Evolutionary conservation across 2,888 invertebrate genomes (phyloP).

Genomic region (Eupithecia dodoneata): DNA sequence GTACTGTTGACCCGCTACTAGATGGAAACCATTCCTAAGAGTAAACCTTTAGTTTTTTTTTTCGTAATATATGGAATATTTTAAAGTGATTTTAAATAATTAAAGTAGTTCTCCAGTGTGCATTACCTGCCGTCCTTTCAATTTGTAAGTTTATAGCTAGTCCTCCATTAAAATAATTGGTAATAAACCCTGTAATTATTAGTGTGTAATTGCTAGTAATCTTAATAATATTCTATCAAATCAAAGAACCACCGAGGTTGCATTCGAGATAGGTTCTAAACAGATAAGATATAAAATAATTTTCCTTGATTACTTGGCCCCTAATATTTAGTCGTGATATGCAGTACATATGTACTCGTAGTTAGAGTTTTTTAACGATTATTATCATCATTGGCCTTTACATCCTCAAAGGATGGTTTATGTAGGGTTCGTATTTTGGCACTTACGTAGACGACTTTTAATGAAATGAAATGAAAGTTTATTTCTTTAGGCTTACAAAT

Average conservation of each 20-base stretch:
- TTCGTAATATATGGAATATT: background rate
- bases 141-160: constrained; percentile 16
- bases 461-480: too few relatives aligned
- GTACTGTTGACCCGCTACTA: too few relatives aligned
- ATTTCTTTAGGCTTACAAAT: too few relatives aligned
- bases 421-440: too few relatives aligned
- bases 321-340: background rate
- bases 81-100: background rate
- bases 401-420: too few relatives aligned
- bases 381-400: too few relatives aligned
- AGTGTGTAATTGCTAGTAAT: constrained; percentile 31
- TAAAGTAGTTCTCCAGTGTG: background rate
- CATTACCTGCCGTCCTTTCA: constrained; percentile 17
- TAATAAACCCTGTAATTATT: constrained; percentile 18
- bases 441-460: too few relatives aligned
- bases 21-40: background rate
- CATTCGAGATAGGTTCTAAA: background rate
- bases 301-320: background rate
- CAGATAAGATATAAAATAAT: background rate
- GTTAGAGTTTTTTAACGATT: too few relatives aligned
- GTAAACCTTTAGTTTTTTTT: too few relatives aligned
- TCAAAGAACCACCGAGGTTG: constrained; percentile 3
- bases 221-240: constrained; percentile 15
- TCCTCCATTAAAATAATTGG: constrained; percentile 22
- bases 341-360: too few relatives aligned